Evolutionary conservation across 2,888 invertebrate species (phyloP), one percentile per base, ranked within the genome.

Genomic region (Nomada ferruginata): DNA sequence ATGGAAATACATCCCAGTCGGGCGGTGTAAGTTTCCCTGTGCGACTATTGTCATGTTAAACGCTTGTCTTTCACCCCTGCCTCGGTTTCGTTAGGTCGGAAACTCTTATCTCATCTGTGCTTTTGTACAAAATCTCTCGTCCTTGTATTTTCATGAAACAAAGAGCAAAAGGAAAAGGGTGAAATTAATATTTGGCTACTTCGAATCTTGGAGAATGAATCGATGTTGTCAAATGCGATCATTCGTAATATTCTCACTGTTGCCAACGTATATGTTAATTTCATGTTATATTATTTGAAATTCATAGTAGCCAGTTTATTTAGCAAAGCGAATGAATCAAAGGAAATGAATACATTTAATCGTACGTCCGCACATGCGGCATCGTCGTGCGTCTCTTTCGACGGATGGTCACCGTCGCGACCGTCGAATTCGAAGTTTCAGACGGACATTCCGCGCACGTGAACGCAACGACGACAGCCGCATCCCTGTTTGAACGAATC

Each of bases 41-140:
- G 87, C 85, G 86, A 76, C 89, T 80, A 92, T 92, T 92, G 92
- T 92, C 84, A 91, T 91, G 92, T 87, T 91, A 92, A 87, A 83
- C 80, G 68, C 59, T 82, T 74, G 76, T 63, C 77, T 63, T 79
- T 76, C 79, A 59, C 68, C 71, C 66, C 70, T 44, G 55, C 44
- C 29, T 47, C 57, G 70, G 69, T 76, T 83, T 79, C 84, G 75
- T 87, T 78, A 81, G 61, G 55, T 29, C 59, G 65, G 69, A 72
- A 76, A 74, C 82, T 61, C 83, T 85, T 86, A 86, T 85, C 80
- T 76, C 82, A 66, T 60, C 73, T 71, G 44, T 47, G 66, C 83
- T 82, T 82, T 66, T 71, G 63, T 71, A 50, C 61, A 73, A 85
- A 84, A 63, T 71, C 83, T 76, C 75, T 73, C 76, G 79, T 76